Evolutionary conservation across 2,797 vertebrate genomes (phyloP), one percentile per base, ranked within the genome.

Genomic region (Acropternis orthonyx): DNA sequence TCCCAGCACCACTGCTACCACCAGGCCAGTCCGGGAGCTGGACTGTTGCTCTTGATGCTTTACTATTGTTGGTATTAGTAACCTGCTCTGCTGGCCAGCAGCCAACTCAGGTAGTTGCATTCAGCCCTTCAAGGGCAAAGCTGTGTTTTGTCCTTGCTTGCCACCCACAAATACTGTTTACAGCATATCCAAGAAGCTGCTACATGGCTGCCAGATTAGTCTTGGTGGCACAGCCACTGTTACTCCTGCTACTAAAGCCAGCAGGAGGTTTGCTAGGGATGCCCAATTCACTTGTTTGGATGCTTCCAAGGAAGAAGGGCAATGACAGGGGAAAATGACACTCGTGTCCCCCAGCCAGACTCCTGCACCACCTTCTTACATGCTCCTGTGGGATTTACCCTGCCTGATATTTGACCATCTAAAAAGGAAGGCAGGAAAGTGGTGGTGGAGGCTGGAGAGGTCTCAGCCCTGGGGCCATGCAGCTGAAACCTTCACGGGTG

Each of bases 391-490:
- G 30, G 10, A 9, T 79, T 55, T 62, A 26, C 14, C n/a, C n/a
- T 63, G 27, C 46, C 26, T 2, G 0, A 22, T 36, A 39, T 46
- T 51, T 43, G 61, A n/a, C 48, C n/a, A 21, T 17, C 24, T 37
- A 0, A 26, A 78, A 68, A 61, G 0, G 2, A 76, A 81, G 12
- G 24, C 55, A 55, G 16, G 41, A 46, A 46, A 30, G 37, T 11
- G 14, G 10, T 8, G 13, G 5, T 26, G 27, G 59, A 59, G 32
- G 21, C 39, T 39, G 52, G 26, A 79, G 48, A 56, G 27, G 20
- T 67, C 24, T 68, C n/a, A 36, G 2, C 6, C 36, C 30, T 1
- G 1, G 10, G 37, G 77, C 24, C 0, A 0, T 2, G 34, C 0
- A 4, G 48, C 30, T 46, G 43, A 78, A 93, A 30, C 27, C 34